Conservation (phyloP, 2,797 vertebrate genomes). For the Odontamblyopus rebecca region DNA sequence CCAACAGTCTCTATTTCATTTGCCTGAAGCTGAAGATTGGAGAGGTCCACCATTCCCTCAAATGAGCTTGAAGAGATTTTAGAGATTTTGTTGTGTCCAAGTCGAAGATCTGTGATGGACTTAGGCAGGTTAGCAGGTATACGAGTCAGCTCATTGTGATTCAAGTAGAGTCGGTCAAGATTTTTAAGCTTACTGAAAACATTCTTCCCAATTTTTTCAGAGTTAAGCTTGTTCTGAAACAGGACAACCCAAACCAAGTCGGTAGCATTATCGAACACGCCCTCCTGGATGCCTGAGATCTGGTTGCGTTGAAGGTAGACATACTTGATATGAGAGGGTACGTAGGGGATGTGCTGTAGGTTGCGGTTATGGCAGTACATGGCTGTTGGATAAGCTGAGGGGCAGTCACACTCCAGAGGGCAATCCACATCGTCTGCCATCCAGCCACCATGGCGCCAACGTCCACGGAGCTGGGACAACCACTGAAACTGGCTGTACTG, state of each 20-base stretch:
- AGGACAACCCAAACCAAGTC: conserved; percentile 90
- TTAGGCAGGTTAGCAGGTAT: conserved; percentile 86
- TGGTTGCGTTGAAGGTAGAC: conserved; percentile 92
- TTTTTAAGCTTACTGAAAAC: conserved; percentile 86
- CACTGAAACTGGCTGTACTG: conserved; percentile 59
- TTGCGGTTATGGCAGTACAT: conserved; percentile 94
- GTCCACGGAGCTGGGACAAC: conserved; percentile 68
- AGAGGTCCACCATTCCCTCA: conserved; percentile 83
- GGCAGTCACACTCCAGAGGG: conserved; percentile 93
- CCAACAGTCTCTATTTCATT: conserved; percentile 85
- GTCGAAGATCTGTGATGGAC: conserved; percentile 83
- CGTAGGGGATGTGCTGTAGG: conserved; percentile 87
- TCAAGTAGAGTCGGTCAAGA: conserved; percentile 87
- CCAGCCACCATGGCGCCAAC: conserved; percentile 49
- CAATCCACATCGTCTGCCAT: conserved; percentile 78
- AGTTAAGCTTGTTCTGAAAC: conserved; percentile 87
- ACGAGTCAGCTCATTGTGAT: conserved; percentile 87
- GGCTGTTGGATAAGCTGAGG: conserved; percentile 82
- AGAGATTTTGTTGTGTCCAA: conserved; percentile 87
- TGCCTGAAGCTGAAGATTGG: conserved; percentile 81
- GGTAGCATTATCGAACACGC: conserved; percentile 90
- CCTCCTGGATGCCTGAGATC: conserved; percentile 87
- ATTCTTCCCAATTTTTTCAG: conserved; percentile 86
- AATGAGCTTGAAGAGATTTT: conserved; percentile 79
- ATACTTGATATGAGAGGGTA: conserved; percentile 92